Conservation (phyloP, 1,140 invertebrate species). For the Hylyphantes graminicola region DNA sequence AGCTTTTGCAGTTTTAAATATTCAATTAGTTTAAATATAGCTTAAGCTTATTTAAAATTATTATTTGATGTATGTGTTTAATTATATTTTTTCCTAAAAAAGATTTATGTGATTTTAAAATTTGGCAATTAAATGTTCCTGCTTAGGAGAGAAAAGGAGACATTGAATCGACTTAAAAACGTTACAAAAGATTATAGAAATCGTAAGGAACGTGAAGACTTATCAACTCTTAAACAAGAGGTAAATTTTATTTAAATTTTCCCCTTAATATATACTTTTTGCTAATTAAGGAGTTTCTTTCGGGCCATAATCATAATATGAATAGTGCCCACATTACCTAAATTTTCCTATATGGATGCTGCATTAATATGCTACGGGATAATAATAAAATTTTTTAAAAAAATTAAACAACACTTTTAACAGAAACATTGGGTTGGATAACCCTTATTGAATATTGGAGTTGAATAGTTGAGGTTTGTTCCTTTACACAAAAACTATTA, state of each 20-base stretch:
- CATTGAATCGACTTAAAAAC: slow-evolving; percentile 41
- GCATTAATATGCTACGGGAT: background rate
- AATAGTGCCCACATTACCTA: background rate
- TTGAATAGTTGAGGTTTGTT: too few species aligned
- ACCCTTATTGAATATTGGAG: too few species aligned
- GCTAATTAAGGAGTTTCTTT: background rate
- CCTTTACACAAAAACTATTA: too few species aligned
- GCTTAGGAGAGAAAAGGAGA: slow-evolving; percentile 19
- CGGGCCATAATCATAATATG: background rate
- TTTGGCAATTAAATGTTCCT: too few species aligned
- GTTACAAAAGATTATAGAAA: slow-evolving; percentile 22
- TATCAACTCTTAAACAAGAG: slow-evolving; percentile 24
- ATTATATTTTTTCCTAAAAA: too few species aligned
- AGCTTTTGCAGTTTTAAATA: too few species aligned
- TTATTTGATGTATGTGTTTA: too few species aligned
- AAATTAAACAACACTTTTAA: too few species aligned
- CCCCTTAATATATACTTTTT: background rate
- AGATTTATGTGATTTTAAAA: too few species aligned
- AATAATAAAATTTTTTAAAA: background rate
- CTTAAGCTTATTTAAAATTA: too few species aligned
- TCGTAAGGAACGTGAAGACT: slow-evolving; percentile 48
- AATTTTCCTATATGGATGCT: background rate
- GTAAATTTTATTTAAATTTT: slow-evolving; percentile 11
- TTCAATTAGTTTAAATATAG: too few species aligned
- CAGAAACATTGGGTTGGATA: too few species aligned